phyloP scores from a whole-genome alignment of 2,113 vertebrate genomes.

The Sigmodon hispidus region DNA sequence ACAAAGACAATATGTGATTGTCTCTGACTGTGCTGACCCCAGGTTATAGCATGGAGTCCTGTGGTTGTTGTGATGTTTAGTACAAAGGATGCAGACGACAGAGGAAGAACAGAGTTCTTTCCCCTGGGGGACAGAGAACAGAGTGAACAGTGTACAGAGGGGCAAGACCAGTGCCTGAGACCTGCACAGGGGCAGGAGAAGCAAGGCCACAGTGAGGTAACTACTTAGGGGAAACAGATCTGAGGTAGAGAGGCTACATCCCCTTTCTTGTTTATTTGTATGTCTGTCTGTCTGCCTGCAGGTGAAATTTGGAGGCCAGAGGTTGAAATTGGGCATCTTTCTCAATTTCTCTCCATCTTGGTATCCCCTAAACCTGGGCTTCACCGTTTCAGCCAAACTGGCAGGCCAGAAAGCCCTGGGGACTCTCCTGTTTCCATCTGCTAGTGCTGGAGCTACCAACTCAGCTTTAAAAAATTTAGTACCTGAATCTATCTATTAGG shows the following conservation, averaged over 20 bases:
- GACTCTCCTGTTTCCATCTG: background rate
- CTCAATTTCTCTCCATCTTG: background rate
- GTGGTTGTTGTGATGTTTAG: rapidly evolving
- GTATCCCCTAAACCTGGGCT: background rate
- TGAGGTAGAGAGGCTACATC: rapidly evolving
- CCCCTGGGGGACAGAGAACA: too few species aligned
- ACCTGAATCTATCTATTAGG: background rate
- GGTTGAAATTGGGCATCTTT: background rate
- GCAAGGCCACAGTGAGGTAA: background rate
- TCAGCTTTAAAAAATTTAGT: background rate
- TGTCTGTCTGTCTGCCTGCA: background rate
- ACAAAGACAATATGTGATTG: background rate
- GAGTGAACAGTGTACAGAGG: background rate
- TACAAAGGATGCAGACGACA: rapidly evolving
- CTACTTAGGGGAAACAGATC: rapidly evolving
- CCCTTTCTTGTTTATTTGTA: background rate
- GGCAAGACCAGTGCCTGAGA: rapidly evolving
- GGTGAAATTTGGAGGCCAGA: background rate
- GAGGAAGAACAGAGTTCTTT: rapidly evolving
- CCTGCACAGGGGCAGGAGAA: background rate
- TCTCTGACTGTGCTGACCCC: rapidly evolving
- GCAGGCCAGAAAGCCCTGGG: background rate
- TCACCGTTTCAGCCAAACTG: background rate
- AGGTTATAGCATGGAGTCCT: rapidly evolving
- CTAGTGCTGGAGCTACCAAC: background rate